A percentile compares a stretch with the other conserved stretches of the same genome.
phyloP scores from a whole-genome alignment of 2,888 invertebrate species.

The Volucella bombylans region DNA sequence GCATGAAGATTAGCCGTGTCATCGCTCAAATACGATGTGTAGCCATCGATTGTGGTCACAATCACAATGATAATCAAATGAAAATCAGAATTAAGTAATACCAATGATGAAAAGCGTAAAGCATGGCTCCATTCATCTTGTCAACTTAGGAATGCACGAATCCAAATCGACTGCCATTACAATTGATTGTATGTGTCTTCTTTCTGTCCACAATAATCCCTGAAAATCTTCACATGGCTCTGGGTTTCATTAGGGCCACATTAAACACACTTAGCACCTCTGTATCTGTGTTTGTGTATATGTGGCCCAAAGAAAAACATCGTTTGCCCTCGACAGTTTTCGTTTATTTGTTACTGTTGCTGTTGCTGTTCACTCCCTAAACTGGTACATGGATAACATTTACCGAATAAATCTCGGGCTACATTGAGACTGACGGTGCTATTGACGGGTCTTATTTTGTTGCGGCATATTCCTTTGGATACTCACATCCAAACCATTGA shows the following conservation, averaged over 20 bases:
- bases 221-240: constrained; percentile 15
- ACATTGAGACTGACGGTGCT: constrained; percentile 56
- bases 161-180: constrained; percentile 51
- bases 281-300: background rate
- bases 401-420: constrained; percentile 16
- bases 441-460: constrained; percentile 59
- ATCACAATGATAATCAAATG: too few relatives aligned
- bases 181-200: constrained; percentile 39
- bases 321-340: constrained; percentile 41
- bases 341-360: background rate
- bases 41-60: too few relatives aligned
- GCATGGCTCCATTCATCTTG: constrained; percentile 33
- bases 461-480: constrained; percentile 56
- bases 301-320: constrained; percentile 23
- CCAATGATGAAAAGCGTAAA: background rate
- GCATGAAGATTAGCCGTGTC: too few relatives aligned
- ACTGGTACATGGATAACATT: constrained; percentile 52
- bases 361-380: background rate
- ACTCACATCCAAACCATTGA: constrained; percentile 54
- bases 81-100: constrained; percentile 8
- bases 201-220: constrained; percentile 44
- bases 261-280: constrained; percentile 56
- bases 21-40: too few relatives aligned
- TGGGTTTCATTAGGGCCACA: constrained; percentile 40
- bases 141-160: constrained; percentile 28